Evolutionary conservation across 2,888 invertebrate genomes (phyloP).

Genomic region (Drosophila trichaetosa): DNA sequence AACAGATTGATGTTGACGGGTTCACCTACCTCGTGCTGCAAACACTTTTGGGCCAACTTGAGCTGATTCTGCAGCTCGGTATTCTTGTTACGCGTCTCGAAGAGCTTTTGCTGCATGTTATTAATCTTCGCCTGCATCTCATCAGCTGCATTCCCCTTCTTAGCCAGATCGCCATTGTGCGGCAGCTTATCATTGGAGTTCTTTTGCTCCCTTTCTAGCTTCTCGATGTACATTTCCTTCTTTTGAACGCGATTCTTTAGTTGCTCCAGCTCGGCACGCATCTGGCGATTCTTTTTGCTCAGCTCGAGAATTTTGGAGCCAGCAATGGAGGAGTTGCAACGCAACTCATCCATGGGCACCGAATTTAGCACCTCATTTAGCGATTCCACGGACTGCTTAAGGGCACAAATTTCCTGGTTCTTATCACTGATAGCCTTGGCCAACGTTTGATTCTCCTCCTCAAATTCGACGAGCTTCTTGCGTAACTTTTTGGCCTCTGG

Average conservation of each 20-base stretch:
- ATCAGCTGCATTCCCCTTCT: constrained; percentile 79
- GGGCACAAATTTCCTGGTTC: constrained; percentile 77
- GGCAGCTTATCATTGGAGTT: constrained; percentile 51
- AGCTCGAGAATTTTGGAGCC: constrained; percentile 81
- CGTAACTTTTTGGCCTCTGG: constrained; percentile 68
- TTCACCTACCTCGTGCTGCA: constrained; percentile 92
- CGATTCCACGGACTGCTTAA: constrained; percentile 79
- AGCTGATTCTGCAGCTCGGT: constrained; percentile 90
- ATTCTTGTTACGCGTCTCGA: constrained; percentile 89
- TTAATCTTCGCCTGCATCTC: constrained; percentile 87
- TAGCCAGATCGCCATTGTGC: constrained; percentile 46
- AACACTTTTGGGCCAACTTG: constrained; percentile 89
- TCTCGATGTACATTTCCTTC: constrained; percentile 70
- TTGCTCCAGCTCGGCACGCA: constrained; percentile 80
- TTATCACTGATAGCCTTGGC: constrained; percentile 75
- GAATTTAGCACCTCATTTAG: constrained; percentile 82
- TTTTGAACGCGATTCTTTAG: constrained; percentile 72
- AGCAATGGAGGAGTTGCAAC: constrained; percentile 80
- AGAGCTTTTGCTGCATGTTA: constrained; percentile 86
- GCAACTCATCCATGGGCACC: constrained; percentile 81
- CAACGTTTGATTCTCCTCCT: constrained; percentile 74
- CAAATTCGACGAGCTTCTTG: constrained; percentile 71
- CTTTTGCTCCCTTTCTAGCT: constrained; percentile 69
- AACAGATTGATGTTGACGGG: constrained; percentile 88
- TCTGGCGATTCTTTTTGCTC: constrained; percentile 82